phyloP scores from a whole-genome alignment of 2,888 invertebrate genomes.

The Emmelina monodactyla region DNA sequence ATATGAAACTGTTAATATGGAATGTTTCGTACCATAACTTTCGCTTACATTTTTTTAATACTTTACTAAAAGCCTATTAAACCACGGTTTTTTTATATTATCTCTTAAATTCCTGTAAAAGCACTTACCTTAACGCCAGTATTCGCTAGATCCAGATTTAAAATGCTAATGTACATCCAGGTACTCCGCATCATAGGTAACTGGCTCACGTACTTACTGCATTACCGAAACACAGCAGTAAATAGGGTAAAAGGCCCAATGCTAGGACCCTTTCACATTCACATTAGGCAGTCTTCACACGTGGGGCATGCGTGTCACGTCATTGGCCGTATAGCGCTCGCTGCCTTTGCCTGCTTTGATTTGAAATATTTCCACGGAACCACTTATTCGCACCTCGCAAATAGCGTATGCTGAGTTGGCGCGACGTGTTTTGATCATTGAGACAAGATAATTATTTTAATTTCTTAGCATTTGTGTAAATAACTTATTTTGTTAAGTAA shows the following conservation, averaged over 20 bases:
- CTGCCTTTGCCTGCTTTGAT: slow-evolving; percentile 49
- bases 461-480: too few species aligned
- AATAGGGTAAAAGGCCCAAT: slow-evolving; percentile 43
- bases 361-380: slow-evolving; percentile 65
- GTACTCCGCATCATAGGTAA: background rate
- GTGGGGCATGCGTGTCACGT: slow-evolving; percentile 55
- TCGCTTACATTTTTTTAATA: too few species aligned
- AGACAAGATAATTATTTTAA: too few species aligned
- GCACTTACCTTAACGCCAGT: too few species aligned
- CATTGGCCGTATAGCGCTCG: slow-evolving; percentile 45
- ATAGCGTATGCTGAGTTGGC: slow-evolving; percentile 24
- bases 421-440: slow-evolving; percentile 31
- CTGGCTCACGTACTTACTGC: slow-evolving; percentile 2
- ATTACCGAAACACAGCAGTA: slow-evolving; percentile 26
- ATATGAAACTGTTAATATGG: too few species aligned
- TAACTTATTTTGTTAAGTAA: too few species aligned
- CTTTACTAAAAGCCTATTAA: too few species aligned
- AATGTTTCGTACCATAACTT: too few species aligned
- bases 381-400: slow-evolving; percentile 58
- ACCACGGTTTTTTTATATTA: too few species aligned
- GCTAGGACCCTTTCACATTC: slow-evolving; percentile 34
- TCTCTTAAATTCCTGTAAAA: too few species aligned
- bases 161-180: too few species aligned
- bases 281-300: slow-evolving; percentile 54
- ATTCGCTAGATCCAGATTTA: too few species aligned